Base-by-base conservation (phyloP, 2,113 vertebrate species). In the Peromyscus maniculatus region DNA sequence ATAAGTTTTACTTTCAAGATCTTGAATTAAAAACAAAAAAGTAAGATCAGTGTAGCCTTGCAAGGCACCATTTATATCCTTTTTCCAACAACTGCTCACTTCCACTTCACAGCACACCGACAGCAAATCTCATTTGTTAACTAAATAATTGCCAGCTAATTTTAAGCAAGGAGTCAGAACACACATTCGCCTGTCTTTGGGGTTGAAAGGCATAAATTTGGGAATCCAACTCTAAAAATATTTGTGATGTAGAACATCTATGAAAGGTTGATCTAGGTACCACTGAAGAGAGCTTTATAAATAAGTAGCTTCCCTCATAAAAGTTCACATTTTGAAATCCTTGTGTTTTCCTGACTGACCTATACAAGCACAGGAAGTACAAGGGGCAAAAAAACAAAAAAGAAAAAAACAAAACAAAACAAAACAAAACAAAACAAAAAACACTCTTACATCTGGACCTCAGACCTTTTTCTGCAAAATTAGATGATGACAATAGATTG, bases 121-220 rank as follows among this genome's bases (percentile, higher is more conserved):
- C 87, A 97, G 91, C 28, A 46, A 46, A 86, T 43, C 59, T 91
- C 71, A 91, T 43, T 39, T 3, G 0, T 91, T 96, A 96, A 95
- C 83, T 96, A 94, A 83, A 82, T 96, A 98, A 97, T 94, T 95
- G 78, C 69, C 74, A 95, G 89, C 62, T 97, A 98, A 98, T 98
- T 97, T 95, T 97, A 97, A 33, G 16, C 96, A 96, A 95, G 86
- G n/a, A 95, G 86, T 96, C 89, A 92, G 43, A 36, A 91, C 43
- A n/a, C 21, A 93, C 24, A 52, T 92, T 80, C 43, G 66, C 36
- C 57, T 77, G 21, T 96, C n/a, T 43, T 93, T 22, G 82, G 52
- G 21, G 66, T 49, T 91, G 95, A 97, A 97, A 97, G 71, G 91
- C 71, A 78, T 64, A 97, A 96, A 95, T 92, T 93, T 46, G 62